These are phyloP conservation scores for Heteropelma amictum DNA, from an alignment of 2,888 invertebrate species.

Conservation along the genomic window DNA sequence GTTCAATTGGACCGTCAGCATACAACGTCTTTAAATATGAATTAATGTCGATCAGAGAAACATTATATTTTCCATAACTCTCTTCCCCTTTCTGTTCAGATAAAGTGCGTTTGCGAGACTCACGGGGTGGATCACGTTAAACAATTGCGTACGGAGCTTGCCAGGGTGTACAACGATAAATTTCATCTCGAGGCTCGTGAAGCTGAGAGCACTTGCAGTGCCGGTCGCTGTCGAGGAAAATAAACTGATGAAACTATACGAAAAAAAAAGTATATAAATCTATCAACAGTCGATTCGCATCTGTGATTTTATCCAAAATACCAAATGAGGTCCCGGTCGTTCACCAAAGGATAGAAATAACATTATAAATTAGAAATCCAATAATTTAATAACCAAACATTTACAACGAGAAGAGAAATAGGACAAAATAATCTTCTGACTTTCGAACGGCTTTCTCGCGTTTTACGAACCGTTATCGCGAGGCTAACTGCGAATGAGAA, in stretches of 20 bases:
- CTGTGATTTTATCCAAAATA: neutral
- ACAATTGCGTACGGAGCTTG: slow-evolving; percentile 17
- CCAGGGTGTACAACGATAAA: slow-evolving; percentile 11
- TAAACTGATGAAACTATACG: neutral
- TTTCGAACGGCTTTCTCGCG: too few species aligned
- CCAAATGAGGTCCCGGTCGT: too few species aligned
- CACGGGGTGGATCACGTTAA: slow-evolving; percentile 29
- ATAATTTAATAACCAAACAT: neutral
- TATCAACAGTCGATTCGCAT: neutral
- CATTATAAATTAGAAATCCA: neutral
- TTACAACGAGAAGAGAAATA: too few species aligned
- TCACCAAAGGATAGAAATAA: too few species aligned
- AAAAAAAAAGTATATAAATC: neutral
- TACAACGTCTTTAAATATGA: too few species aligned
- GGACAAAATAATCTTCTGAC: too few species aligned
- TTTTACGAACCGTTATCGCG: too few species aligned
- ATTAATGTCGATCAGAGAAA: too few species aligned
- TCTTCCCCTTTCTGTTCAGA: neutral
- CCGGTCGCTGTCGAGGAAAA: slow-evolving; percentile 31
- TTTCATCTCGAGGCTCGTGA: slow-evolving; percentile 36
- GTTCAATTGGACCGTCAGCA: too few species aligned
- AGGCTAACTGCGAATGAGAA: too few species aligned
- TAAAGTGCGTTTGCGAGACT: slow-evolving; percentile 32
- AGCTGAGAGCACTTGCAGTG: slow-evolving; percentile 19
- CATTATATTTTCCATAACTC: neutral